These are phyloP conservation scores for Sinocyclocheilus maitianheensis DNA, from an alignment of 2,113 vertebrate species.

Conservation along the genomic window DNA sequence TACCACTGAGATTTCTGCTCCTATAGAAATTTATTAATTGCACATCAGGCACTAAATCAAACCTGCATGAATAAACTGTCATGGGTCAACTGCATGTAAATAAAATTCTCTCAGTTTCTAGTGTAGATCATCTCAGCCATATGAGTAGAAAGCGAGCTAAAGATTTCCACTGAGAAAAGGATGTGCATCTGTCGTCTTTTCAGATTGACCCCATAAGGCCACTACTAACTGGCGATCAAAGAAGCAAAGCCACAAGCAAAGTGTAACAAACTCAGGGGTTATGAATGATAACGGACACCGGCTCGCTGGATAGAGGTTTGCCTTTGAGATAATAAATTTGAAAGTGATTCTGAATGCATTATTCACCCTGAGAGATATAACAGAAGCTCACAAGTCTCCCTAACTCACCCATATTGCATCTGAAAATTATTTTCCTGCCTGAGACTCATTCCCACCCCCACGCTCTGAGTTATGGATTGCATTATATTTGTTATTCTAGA, in stretches of 20 bases:
- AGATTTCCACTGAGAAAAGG: neutral
- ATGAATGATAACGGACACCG: constrained; percentile 15
- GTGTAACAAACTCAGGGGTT: constrained; percentile 15
- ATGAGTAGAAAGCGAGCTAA: neutral
- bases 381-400: constrained; percentile 21
- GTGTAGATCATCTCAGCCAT: neutral
- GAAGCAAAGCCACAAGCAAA: constrained; percentile 34
- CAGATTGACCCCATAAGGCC: neutral
- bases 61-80: neutral
- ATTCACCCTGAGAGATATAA: constrained; percentile 23
- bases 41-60: constrained; percentile 26
- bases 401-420: constrained; percentile 46
- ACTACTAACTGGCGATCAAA: constrained; percentile 29
- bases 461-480: constrained; percentile 42
- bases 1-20: neutral
- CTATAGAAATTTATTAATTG: constrained; percentile 2
- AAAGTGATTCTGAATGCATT: constrained; percentile 40
- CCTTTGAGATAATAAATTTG: constrained; percentile 23
- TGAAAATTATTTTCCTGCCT: constrained; percentile 54
- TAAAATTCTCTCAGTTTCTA: constrained; percentile 2
- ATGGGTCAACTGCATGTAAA: constrained; percentile 22
- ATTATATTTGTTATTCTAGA: constrained; percentile 52
- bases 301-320: neutral
- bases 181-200: too few species aligned
- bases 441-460: constrained; percentile 35